Evolutionary conservation across 2,113 vertebrate species (phyloP).

Genomic region (Brachypteracias leptosomus): DNA sequence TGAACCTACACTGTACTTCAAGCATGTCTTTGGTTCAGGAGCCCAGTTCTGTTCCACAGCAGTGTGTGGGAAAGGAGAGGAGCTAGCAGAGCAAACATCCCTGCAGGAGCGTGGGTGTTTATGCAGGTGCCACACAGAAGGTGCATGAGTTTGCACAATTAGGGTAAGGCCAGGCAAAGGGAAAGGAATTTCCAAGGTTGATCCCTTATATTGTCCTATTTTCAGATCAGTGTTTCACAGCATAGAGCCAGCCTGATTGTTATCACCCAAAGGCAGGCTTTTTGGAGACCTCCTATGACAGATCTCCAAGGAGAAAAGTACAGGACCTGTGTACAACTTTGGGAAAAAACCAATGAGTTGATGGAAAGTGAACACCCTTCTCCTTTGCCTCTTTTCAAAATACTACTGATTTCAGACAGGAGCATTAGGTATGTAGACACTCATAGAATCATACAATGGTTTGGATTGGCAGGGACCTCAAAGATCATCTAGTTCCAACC

Average conservation of each 20-base stretch:
- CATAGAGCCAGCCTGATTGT: background rate
- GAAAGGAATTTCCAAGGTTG: background rate
- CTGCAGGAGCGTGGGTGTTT: background rate
- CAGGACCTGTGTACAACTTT: background rate
- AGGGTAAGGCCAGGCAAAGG: background rate
- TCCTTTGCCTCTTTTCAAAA: background rate
- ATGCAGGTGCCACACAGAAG: background rate
- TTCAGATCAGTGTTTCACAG: background rate
- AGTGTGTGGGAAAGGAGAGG: background rate
- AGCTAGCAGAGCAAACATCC: background rate
- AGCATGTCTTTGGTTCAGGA: background rate
- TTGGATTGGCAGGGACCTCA: too few relatives aligned
- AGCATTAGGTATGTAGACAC: background rate
- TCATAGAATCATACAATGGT: background rate
- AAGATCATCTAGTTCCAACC: too few relatives aligned
- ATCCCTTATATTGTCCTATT: background rate
- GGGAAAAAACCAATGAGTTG: background rate
- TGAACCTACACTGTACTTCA: background rate
- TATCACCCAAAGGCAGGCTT: fast-evolving
- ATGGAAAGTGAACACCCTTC: background rate
- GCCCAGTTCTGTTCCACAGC: background rate
- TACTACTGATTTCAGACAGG: background rate
- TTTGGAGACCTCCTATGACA: background rate
- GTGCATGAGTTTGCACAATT: background rate
- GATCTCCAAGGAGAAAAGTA: background rate